A percentile compares a stretch with the other conserved stretches of the same genome.
Evolutionary conservation across 2,113 vertebrate species (phyloP).

Genomic region (Cranoglanis bouderius): DNA sequence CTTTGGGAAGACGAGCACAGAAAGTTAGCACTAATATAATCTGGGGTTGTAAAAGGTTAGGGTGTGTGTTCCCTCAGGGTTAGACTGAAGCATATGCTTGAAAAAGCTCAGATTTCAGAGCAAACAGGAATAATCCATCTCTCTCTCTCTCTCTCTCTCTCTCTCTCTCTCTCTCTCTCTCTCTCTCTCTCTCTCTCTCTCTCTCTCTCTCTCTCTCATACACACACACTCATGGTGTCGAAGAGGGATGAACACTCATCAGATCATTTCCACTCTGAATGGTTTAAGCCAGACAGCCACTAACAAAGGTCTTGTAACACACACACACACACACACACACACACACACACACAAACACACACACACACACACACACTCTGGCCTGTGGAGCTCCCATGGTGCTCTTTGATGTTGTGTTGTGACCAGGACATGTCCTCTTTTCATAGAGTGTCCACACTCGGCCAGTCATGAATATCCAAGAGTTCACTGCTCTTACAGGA

Average conservation of each 20-base stretch:
- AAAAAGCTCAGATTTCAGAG: slow-evolving; percentile 46
- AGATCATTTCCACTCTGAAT: slow-evolving; percentile 55
- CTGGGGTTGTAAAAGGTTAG: slow-evolving; percentile 35
- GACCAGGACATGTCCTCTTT: slow-evolving; percentile 73
- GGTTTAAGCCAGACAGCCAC: slow-evolving; percentile 41
- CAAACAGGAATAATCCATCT: slow-evolving; percentile 29
- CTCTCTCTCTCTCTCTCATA: not conserved
- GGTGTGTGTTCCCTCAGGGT: slow-evolving; percentile 30
- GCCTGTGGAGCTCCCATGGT: slow-evolving; percentile 56
- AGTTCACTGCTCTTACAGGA: slow-evolving; percentile 77
- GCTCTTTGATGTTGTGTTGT: slow-evolving; percentile 80
- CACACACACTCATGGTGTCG: slow-evolving; percentile 15
- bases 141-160: not conserved
- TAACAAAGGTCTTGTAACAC: slow-evolving; percentile 44
- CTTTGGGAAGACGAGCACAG: slow-evolving; percentile 3
- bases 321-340: slow-evolving; percentile 38
- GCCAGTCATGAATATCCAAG: slow-evolving; percentile 82
- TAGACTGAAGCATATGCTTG: slow-evolving; percentile 43
- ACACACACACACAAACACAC: slow-evolving; percentile 19
- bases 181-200: not conserved
- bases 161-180: not conserved
- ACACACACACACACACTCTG: slow-evolving; percentile 18
- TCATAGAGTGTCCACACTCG: slow-evolving; percentile 67
- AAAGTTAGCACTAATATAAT: slow-evolving; percentile 45
- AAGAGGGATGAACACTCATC: slow-evolving; percentile 46